Evolutionary conservation across 2,888 invertebrate species (phyloP).

Genomic region (Myopa tessellatipennis): DNA sequence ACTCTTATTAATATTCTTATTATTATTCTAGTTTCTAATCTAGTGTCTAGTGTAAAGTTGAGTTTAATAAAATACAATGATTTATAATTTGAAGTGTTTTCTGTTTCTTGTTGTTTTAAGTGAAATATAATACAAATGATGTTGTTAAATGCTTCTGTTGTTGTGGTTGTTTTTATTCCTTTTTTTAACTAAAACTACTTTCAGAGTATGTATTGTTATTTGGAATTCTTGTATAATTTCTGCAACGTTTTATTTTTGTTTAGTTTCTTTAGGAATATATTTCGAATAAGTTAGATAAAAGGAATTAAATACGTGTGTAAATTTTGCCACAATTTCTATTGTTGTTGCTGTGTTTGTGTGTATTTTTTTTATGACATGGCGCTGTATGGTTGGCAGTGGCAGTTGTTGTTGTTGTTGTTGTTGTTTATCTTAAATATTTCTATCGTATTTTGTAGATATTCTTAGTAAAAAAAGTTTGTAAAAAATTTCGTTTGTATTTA

Average conservation of each 20-base stretch:
- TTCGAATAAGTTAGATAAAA: not conserved
- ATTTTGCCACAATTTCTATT: conserved; percentile 38
- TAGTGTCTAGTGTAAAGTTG: not conserved
- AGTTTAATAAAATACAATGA: conserved; percentile 16
- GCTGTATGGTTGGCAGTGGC: conserved; percentile 4
- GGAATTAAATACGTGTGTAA: not conserved
- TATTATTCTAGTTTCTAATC: conserved; percentile 35
- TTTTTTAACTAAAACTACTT: conserved; percentile 53
- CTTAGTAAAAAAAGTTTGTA: not conserved
- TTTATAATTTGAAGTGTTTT: too few relatives aligned
- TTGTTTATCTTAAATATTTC: not conserved
- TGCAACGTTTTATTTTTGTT: not conserved
- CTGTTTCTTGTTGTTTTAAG: conserved; percentile 16
- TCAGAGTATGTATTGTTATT: conserved; percentile 55
- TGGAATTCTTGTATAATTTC: not conserved
- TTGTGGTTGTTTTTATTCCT: conserved; percentile 3
- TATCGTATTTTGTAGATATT: not conserved
- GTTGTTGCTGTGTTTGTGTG: conserved; percentile 48
- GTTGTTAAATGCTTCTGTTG: conserved; percentile 30
- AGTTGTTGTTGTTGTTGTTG: not conserved
- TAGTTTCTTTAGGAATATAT: not conserved
- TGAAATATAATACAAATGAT: conserved; percentile 27
- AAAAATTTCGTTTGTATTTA: conserved; percentile 44
- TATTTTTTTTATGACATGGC: conserved; percentile 46
- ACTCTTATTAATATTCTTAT: conserved; percentile 38